phyloP scores from a whole-genome alignment of 2,113 vertebrate species.

The Phycodurus eques region DNA sequence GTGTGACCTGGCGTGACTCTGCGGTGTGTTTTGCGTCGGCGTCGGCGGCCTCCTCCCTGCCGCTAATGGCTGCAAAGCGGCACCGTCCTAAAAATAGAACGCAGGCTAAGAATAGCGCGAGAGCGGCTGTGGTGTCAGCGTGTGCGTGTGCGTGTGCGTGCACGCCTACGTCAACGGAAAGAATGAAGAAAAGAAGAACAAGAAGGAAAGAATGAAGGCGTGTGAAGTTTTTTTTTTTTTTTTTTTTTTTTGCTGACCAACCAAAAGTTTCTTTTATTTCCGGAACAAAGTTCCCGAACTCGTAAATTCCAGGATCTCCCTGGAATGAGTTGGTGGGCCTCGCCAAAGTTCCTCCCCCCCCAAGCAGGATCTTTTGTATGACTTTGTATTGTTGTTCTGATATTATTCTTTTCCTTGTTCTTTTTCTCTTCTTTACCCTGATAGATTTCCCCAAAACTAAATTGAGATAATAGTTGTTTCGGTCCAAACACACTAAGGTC shows the following conservation, averaged over 20 bases:
- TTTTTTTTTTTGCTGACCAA: not conserved
- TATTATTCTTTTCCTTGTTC: too few relatives aligned
- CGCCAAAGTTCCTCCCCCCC: not conserved
- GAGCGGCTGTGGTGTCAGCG: not conserved
- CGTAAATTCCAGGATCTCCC: not conserved
- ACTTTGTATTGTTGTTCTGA: too few relatives aligned
- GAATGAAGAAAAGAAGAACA: not conserved
- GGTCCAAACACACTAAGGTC: too few relatives aligned
- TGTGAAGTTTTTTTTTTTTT: not conserved
- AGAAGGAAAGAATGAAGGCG: not conserved
- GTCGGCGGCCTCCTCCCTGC: not conserved
- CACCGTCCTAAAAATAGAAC: not conserved
- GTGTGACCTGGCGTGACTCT: too few relatives aligned
- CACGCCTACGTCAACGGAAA: slow-evolving; percentile 3
- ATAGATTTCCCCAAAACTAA: not conserved
- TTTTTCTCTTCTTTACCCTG: not conserved
- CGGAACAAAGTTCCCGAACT: too few relatives aligned
- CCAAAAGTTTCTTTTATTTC: not conserved
- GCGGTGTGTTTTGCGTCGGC: not conserved
- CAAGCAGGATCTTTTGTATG: too few relatives aligned
- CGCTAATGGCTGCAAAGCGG: not conserved
- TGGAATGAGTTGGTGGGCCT: not conserved
- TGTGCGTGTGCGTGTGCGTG: slow-evolving; percentile 14
- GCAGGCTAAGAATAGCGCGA: not conserved
- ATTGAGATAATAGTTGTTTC: too few relatives aligned